Percentiles rank a stretch among this genome's conserved stretches.
Conservation (phyloP, 30 jellyfish, hydroid and myxozoan species). For the Pelagia noctiluca region DNA sequence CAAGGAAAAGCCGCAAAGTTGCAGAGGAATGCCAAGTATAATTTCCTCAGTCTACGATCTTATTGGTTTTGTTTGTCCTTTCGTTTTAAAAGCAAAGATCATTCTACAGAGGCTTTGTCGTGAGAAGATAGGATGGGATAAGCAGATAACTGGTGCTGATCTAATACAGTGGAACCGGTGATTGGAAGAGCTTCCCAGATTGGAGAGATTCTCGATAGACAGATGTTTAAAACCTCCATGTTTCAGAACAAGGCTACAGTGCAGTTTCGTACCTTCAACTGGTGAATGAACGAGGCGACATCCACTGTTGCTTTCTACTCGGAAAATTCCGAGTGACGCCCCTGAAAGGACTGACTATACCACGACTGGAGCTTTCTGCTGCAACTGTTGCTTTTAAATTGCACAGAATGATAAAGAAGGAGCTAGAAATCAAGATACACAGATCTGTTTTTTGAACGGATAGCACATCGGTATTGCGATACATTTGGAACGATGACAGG, state of each 20-base stretch:
- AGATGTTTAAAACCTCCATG: conserved; percentile 9
- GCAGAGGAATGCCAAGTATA: conserved; percentile 26
- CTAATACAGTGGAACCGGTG: conserved; percentile 30
- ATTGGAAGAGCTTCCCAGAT: conserved; percentile 18
- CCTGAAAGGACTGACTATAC: too few relatives aligned
- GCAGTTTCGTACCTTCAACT: conserved; percentile 24
- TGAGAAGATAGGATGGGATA: conserved; percentile 45
- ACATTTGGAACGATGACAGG: too few relatives aligned
- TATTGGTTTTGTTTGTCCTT: conserved; percentile 51
- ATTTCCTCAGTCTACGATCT: conserved; percentile 54
- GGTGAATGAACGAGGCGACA: too few relatives aligned
- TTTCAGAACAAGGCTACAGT: conserved; percentile 9
- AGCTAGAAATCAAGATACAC: too few relatives aligned
- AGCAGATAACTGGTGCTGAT: neutral
- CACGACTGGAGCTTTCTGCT: too few relatives aligned
- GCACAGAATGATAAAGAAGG: too few relatives aligned
- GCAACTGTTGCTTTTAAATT: too few relatives aligned
- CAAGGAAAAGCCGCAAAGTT: conserved; percentile 30
- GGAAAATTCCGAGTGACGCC: too few relatives aligned
- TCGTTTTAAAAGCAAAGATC: conserved; percentile 32
- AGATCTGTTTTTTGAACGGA: too few relatives aligned
- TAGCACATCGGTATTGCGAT: too few relatives aligned
- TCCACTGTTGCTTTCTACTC: too few relatives aligned
- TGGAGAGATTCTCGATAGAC: neutral
- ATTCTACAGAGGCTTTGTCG: conserved; percentile 36